Evolutionary conservation across 1,140 invertebrate species (phyloP), one percentile per base, ranked within the genome.

Genomic region (Drosophila nigromelanica): DNA sequence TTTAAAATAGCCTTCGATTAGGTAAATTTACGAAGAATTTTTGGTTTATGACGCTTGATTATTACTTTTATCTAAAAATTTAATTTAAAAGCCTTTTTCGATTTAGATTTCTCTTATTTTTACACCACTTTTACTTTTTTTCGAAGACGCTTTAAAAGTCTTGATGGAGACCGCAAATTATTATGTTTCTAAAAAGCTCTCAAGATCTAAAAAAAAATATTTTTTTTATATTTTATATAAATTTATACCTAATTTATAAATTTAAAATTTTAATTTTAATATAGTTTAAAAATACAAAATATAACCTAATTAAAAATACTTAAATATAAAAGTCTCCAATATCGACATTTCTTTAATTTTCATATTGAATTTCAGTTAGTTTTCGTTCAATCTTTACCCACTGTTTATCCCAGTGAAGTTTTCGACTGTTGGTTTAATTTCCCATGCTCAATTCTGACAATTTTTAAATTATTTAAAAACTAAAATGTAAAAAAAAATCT

Each of bases 391-490:
- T 51, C 5, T 30, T 14, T 21, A 4, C 3, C 52, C 52, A 67
- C 37, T 45, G 40, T 62, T n/a, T n/a, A 14, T 15, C 18, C 1
- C 3, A 21, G 11, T 42, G 10, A 24, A 4, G 14, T 43, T 45
- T 15, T 43, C 59, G 47, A 37, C 48, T 55, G 59, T 67, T 35
- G 33, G 24, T 67, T 70, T 59, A 58, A 69, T 69, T 80, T 76
- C 70, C 18, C 39, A 33, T n/a, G 56, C 37, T 52, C 42, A 71
- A 74, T 77, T 71, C 47, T 47, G 51, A 55, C 64, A 75, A 67
- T 39, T 63, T 82, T 67, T 15, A 82, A 82, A 75, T 73, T 59
- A 42, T 40, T 55, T 11, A 47, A 52, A 70, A 50, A 69, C 77
- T 74, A 69, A 71, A 58, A 64, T 42, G 3, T 8, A 8, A 15